Base-by-base conservation (phyloP, 92 coral and sea anemone genomes). In the Parazoanthus swiftii region DNA sequence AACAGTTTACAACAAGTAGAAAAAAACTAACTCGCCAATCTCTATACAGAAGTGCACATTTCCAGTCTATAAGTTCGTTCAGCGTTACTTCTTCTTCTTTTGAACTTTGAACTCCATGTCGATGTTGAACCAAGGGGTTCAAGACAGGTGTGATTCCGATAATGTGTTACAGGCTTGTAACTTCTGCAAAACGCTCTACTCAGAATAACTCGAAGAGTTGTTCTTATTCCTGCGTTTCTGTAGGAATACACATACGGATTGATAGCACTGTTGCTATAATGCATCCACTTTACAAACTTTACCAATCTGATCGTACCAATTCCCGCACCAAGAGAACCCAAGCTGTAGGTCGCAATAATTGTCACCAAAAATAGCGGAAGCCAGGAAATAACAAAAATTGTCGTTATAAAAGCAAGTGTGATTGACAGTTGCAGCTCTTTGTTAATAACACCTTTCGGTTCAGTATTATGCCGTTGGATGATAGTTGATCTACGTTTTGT, bases 241-340 rank as follows among this genome's bases (percentile, higher is more conserved):
- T 81, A 95, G 25, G 98, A 93, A 79, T 95, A 95, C 77, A 95
- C 82, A 81, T 94, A 94, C 14, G 98, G 98, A 67, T 95, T 93
- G 10, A 94, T 63, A 1, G 97, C 93, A 59, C 98, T 95, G 89
- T 95, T 92, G 70, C 94, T 87, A 59, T 92, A 95, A 86, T 95
- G 98, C 94, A 95, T 93, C 89, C 94, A 94, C 74, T 95, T 95
- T 63, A 92, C 97, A 75, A 95, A 94, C 83, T 88, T 93, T 39
- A 94, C 88, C 18, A 95, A 90, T 33, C 94, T 91, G 7, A 73
- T 88, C 15, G 79, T 91, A 65, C 94, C 89, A 66, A 91, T 58
- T 8, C 94, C 89, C 11, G 83, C 76, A 21, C 95, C 95, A 16
- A 94, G 91, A 29, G 89, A 80, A n/a, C 83, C 87, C 1, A 91